Percentiles rank a stretch among this genome's conserved stretches.
phyloP scores from a whole-genome alignment of 2,113 vertebrate species.

The Entomyzon cyanotis region DNA sequence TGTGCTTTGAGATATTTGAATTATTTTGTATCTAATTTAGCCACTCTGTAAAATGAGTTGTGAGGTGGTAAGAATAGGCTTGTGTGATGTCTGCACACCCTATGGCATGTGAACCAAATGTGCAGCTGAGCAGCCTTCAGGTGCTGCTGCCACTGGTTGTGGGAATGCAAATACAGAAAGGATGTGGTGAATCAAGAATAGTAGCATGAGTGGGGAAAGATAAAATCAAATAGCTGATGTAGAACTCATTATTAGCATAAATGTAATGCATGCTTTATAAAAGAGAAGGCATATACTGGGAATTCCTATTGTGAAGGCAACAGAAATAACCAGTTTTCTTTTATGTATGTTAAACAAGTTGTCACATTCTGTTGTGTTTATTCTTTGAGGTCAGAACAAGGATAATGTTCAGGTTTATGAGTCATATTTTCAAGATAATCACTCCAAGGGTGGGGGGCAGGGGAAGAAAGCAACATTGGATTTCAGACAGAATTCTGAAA shows the following conservation, averaged over 20 bases:
- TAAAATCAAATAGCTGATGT: not conserved
- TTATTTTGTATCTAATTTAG: not conserved
- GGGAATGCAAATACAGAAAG: not conserved
- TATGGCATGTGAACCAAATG: not conserved
- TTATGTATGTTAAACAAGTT: not conserved
- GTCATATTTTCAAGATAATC: not conserved
- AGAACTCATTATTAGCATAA: not conserved
- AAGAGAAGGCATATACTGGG: not conserved
- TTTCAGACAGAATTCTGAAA: not conserved
- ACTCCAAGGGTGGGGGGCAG: not conserved
- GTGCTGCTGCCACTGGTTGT: not conserved
- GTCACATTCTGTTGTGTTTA: not conserved
- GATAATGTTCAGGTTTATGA: not conserved
- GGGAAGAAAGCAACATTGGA: not conserved
- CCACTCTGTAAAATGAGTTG: not conserved
- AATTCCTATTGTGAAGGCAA: slow-evolving; percentile 24
- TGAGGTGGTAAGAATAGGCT: not conserved
- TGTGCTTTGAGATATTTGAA: not conserved
- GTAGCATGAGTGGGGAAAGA: not conserved
- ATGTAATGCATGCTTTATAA: not conserved
- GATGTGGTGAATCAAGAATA: not conserved
- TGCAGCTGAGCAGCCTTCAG: not conserved
- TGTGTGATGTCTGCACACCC: not conserved
- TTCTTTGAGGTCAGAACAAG: not conserved
- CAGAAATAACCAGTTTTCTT: slow-evolving; percentile 21